Evolutionary conservation across 2,888 invertebrate genomes (phyloP).

Genomic region (Drosophila pegasa): DNA sequence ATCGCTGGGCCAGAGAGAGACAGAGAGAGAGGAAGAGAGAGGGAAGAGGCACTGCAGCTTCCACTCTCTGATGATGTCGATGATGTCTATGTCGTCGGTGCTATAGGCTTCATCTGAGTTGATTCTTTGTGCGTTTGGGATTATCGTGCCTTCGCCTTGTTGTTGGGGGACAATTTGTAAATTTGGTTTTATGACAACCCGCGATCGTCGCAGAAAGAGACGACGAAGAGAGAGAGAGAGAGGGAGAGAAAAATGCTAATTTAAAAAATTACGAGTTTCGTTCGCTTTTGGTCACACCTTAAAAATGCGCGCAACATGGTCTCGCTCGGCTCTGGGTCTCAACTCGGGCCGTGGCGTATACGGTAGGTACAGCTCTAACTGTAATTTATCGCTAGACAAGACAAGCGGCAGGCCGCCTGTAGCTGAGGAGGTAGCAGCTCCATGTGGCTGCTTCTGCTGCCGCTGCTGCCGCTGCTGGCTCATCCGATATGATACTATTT

Average conservation of each 20-base stretch:
- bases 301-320: conserved; percentile 61
- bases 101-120: conserved; percentile 53
- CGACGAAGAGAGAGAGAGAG: neutral
- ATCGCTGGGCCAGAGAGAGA: conserved; percentile 68
- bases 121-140: conserved; percentile 73
- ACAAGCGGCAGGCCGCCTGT: conserved; percentile 71
- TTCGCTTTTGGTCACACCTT: conserved; percentile 83
- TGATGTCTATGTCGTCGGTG: conserved; percentile 77
- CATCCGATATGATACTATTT: conserved; percentile 67
- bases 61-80: conserved; percentile 59
- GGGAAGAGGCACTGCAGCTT: neutral
- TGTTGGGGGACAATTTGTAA: conserved; percentile 81
- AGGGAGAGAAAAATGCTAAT: conserved; percentile 76
- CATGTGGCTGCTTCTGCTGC: conserved; percentile 12
- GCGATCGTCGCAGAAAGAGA: conserved; percentile 54
- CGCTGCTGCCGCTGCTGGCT: conserved; percentile 28
- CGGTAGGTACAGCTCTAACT: conserved; percentile 81
- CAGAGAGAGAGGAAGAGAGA: no score
- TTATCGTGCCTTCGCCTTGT: conserved; percentile 30
- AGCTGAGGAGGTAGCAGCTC: conserved; percentile 52
- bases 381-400: conserved; percentile 81
- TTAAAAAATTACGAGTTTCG: conserved; percentile 83
- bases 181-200: conserved; percentile 81
- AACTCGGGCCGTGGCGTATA: conserved; percentile 58
- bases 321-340: conserved; percentile 31